Evolutionary conservation across 2,888 invertebrate species (phyloP).

Genomic region (Oxycera nigricornis): DNA sequence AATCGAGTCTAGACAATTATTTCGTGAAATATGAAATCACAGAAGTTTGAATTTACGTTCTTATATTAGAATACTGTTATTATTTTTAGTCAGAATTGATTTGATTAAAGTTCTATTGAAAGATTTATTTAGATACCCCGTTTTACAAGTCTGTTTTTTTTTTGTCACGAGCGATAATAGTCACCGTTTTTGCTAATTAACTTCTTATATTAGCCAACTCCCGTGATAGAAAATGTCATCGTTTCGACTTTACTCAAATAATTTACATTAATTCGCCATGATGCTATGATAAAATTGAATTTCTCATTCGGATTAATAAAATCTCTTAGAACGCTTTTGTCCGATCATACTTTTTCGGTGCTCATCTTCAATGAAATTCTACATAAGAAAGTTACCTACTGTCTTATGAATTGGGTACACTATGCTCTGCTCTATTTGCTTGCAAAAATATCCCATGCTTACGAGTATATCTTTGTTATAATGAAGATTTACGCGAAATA

Average conservation of each 20-base stretch:
- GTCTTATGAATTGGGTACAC: too few relatives aligned
- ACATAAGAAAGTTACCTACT: too few relatives aligned
- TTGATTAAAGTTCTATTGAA: neutral
- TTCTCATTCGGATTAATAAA: neutral
- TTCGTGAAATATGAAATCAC: too few relatives aligned
- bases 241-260: neutral
- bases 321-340: neutral
- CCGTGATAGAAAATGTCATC: neutral
- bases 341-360: too few relatives aligned
- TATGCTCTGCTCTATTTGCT: too few relatives aligned
- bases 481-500: too few relatives aligned
- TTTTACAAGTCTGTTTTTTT: neutral
- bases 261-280: neutral
- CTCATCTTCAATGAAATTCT: too few relatives aligned
- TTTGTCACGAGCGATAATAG: neutral
- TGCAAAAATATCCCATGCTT: too few relatives aligned
- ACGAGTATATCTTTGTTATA: too few relatives aligned
- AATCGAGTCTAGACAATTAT: too few relatives aligned
- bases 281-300: neutral
- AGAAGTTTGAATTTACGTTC: too few relatives aligned
- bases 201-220: neutral
- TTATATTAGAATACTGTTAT: neutral
- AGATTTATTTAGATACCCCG: neutral
- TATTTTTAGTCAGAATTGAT: neutral
- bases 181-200: neutral